A percentile compares a stretch with the other conserved stretches of the same genome.
These are phyloP conservation scores for Aricia agestis DNA, from an alignment of 1,140 invertebrate genomes.

Conservation along the genomic window DNA sequence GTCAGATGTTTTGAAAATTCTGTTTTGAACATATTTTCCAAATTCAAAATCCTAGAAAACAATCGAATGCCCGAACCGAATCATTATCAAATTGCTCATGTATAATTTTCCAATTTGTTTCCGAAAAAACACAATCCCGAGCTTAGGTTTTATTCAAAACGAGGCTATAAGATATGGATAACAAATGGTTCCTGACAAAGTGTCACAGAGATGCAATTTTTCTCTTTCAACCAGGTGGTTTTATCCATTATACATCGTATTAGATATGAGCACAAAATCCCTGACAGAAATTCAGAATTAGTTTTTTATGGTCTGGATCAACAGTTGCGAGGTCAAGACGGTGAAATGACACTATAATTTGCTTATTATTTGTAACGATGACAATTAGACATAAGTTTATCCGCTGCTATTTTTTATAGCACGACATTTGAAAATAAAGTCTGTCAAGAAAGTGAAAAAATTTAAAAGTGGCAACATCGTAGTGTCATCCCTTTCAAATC, in stretches of 20 bases:
- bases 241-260: slow-evolving; percentile 66
- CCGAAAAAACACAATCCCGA: slow-evolving; percentile 37
- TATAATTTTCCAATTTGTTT: slow-evolving; percentile 35
- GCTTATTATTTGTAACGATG: slow-evolving; percentile 7
- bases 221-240: slow-evolving; percentile 66
- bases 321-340: slow-evolving; percentile 4
- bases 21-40: slow-evolving; percentile 2
- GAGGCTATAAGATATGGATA: slow-evolving; percentile 40
- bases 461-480: too few species aligned
- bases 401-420: not conserved
- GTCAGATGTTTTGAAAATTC: slow-evolving; percentile 8
- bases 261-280: slow-evolving; percentile 45
- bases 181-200: slow-evolving; percentile 65
- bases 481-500: too few species aligned
- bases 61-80: slow-evolving; percentile 22
- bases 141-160: slow-evolving; percentile 51
- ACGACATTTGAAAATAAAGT: too few species aligned
- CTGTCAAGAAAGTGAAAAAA: too few species aligned
- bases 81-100: slow-evolving; percentile 27
- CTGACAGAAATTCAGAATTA: slow-evolving; percentile 36
- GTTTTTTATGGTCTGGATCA: slow-evolving; percentile 24
- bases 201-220: slow-evolving; percentile 67
- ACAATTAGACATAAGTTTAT: slow-evolving; percentile 12
- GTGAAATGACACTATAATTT: slow-evolving; percentile 3
- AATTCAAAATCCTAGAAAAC: not conserved